Conservation (phyloP, 2,888 invertebrate genomes). For the Synergus laeviventris region DNA sequence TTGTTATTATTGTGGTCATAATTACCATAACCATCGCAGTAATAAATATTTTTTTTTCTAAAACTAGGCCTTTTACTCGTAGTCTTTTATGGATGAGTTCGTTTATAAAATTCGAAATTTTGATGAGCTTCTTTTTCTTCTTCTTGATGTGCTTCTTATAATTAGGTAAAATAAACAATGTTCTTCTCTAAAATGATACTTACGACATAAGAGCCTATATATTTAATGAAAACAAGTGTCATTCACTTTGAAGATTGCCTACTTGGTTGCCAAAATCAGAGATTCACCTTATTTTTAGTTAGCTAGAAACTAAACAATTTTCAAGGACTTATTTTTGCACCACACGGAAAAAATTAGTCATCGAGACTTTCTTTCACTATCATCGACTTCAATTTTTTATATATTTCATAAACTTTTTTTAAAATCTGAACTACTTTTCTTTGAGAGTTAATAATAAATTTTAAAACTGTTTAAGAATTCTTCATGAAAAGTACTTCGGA, state of each 20-base stretch:
- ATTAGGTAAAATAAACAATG: background rate
- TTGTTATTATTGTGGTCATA: no score
- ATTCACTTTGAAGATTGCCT: constrained; percentile 8
- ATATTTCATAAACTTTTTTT: no score
- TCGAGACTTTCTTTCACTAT: no score
- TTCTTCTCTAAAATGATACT: background rate
- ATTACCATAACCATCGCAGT: no score
- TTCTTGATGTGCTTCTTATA: background rate
- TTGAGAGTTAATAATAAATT: no score
- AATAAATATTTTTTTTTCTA: no score
- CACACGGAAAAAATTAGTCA: no score
- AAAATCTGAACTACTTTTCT: no score
- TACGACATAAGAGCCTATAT: background rate
- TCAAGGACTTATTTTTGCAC: background rate
- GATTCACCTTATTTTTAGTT: background rate
- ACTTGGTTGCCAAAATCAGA: constrained; percentile 2
- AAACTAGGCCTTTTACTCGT: no score
- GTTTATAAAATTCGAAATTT: background rate
- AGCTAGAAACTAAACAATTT: background rate
- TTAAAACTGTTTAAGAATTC: no score
- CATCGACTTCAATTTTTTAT: no score
- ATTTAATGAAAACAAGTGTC: constrained; percentile 2
- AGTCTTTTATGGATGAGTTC: background rate
- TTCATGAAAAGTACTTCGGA: no score
- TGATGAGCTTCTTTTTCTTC: background rate